Conservation (phyloP, 2,888 invertebrate species). For the Microplitis manilae region DNA sequence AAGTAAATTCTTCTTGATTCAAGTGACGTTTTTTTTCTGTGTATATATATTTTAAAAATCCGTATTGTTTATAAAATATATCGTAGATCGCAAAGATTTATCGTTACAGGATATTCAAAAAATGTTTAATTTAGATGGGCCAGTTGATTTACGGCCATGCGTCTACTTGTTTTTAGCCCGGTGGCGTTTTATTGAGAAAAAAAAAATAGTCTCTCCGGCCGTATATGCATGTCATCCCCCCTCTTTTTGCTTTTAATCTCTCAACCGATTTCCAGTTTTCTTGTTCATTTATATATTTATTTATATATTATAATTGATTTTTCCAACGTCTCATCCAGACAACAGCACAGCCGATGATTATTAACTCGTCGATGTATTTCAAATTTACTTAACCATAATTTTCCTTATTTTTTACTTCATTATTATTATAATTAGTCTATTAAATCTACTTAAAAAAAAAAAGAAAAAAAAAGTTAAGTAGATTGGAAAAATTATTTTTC, state of each 20-base stretch:
- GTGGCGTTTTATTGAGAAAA: constrained; percentile 72
- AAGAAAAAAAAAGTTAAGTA: constrained; percentile 11
- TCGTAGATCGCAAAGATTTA: neutral
- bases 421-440: neutral
- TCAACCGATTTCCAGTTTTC: constrained; percentile 37
- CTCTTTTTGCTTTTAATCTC: constrained; percentile 64
- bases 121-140: constrained; percentile 17
- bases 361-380: constrained; percentile 58
- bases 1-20: no score
- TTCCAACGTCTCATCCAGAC: constrained; percentile 45
- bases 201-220: constrained; percentile 48
- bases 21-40: no score
- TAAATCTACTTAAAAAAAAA: neutral
- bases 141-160: constrained; percentile 62
- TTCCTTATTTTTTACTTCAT: constrained; percentile 7
- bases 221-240: constrained; percentile 45
- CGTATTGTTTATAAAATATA: no score
- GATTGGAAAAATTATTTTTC: constrained; percentile 5
- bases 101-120: constrained; percentile 11
- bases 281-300: no score
- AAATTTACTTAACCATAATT: constrained; percentile 25
- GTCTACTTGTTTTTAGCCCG: constrained; percentile 64
- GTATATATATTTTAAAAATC: no score
- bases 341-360: constrained; percentile 51
- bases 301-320: neutral